Conservation (phyloP, 1,140 invertebrate species). For the Ceratina australensis region DNA sequence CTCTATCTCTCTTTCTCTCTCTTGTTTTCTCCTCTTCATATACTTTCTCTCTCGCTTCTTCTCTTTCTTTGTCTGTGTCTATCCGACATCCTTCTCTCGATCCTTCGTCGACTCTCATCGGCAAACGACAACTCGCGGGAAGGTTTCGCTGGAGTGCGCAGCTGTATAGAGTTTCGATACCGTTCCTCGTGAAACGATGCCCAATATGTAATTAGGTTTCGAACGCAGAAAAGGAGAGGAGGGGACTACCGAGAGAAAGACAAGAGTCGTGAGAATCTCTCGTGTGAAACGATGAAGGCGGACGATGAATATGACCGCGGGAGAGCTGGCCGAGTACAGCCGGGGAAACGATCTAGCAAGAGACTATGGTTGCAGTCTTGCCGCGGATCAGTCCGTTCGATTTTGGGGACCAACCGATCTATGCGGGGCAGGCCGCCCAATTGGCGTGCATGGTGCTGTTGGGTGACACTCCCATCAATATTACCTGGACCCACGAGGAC, state of each 20-base stretch:
- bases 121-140: neutral
- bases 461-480: conserved; percentile 85
- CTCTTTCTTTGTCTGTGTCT: conserved; percentile 32
- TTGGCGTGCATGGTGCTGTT: conserved; percentile 86
- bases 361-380: conserved; percentile 82
- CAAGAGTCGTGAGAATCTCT: conserved; percentile 25
- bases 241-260: conserved; percentile 17
- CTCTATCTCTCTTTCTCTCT: conserved; percentile 28
- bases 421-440: conserved; percentile 85
- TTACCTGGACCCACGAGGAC: conserved; percentile 84
- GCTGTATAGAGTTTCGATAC: neutral
- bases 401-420: conserved; percentile 83
- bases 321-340: too few relatives aligned
- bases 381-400: conserved; percentile 85
- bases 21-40: neutral
- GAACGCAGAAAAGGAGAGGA: neutral
- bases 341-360: conserved; percentile 40
- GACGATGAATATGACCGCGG: conserved; percentile 25
- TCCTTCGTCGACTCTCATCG: conserved; percentile 4
- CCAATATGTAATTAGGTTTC: conserved; percentile 5
- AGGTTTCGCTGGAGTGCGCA: neutral
- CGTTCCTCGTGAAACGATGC: neutral
- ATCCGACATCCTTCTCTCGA: conserved; percentile 29
- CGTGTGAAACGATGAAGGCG: conserved; percentile 6
- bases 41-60: conserved; percentile 1